phyloP scores from a whole-genome alignment of 2,113 vertebrate genomes.

The Macroglossus sobrinus region DNA sequence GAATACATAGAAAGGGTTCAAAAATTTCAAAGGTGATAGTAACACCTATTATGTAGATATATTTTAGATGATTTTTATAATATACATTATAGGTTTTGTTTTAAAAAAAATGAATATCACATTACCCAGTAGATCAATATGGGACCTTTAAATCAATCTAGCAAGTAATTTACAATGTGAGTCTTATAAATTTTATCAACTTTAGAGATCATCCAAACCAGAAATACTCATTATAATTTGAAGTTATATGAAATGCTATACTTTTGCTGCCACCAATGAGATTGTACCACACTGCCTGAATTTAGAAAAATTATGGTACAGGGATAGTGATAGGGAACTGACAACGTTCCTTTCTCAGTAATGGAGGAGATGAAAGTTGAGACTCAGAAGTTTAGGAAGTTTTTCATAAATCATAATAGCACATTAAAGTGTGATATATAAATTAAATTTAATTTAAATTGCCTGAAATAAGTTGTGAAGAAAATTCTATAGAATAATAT shows the following conservation, averaged over 20 bases:
- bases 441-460: neutral
- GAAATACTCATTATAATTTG: slow-evolving; percentile 36
- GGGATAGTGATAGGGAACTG: neutral
- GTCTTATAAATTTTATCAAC: too few species aligned
- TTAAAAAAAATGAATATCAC: slow-evolving; percentile 46
- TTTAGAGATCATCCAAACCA: slow-evolving; percentile 49
- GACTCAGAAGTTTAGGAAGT: neutral
- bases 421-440: neutral
- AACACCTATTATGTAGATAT: slow-evolving; percentile 64
- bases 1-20: slow-evolving; percentile 21
- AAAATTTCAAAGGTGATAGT: slow-evolving; percentile 59
- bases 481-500: neutral
- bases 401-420: neutral
- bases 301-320: neutral
- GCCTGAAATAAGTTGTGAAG: neutral
- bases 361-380: neutral
- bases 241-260: neutral
- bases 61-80: slow-evolving; percentile 72
- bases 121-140: slow-evolving; percentile 55
- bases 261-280: neutral
- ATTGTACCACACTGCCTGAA: neutral
- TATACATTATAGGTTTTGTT: slow-evolving; percentile 46
- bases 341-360: neutral
- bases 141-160: slow-evolving; percentile 52
- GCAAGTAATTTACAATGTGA: slow-evolving; percentile 11